Evolutionary conservation across 2,888 invertebrate species (phyloP), one percentile per base, ranked within the genome.

Genomic region (Aelia acuminata): DNA sequence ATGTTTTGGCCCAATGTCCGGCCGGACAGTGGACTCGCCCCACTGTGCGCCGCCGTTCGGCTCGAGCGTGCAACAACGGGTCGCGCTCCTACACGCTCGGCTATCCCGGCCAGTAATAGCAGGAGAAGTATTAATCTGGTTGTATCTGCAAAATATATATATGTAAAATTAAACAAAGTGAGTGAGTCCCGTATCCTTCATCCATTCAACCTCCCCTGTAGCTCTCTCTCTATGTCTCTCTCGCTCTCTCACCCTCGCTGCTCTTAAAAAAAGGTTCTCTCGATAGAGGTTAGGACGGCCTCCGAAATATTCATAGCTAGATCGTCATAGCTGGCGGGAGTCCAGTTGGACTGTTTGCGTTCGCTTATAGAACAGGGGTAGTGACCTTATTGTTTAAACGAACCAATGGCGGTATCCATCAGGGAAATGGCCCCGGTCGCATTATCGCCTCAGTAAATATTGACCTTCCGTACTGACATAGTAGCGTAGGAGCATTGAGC

Each of bases 291-390:
- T 26, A 57, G 63, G 22, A 22, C 63, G 63, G 18, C 63, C 63
- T 70, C 63, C 7, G 35, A 70, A 70, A 70, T 70, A 70, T 70
- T 70, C 63, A 70, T 70, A 70, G 63, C 31, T 8, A 18, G 63
- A 18, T 70, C 31, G 63, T 35, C 31, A 70, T 15, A 18, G 31
- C 63, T 70, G 63, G 63, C 63, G 18, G 5, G 31, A 2, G 63
- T 70, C 63, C 63, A 70, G 63, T 70, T 35, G 63, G 63, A 70
- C 63, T 70, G 63, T 70, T 70, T 70, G 63, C 63, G 57, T 26
- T 20, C 57, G 26, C 26, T 57, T 57, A 57, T 70, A 35, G 18
- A 70, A 7, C 63, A 20, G 20, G 63, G 63, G 22, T 31, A 70
- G 63, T 70, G 63, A 70, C 63, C 63, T 70, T 70, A 35, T 70